Conservation (phyloP, 2,888 invertebrate genomes). For the Parnassius mnemosyne region DNA sequence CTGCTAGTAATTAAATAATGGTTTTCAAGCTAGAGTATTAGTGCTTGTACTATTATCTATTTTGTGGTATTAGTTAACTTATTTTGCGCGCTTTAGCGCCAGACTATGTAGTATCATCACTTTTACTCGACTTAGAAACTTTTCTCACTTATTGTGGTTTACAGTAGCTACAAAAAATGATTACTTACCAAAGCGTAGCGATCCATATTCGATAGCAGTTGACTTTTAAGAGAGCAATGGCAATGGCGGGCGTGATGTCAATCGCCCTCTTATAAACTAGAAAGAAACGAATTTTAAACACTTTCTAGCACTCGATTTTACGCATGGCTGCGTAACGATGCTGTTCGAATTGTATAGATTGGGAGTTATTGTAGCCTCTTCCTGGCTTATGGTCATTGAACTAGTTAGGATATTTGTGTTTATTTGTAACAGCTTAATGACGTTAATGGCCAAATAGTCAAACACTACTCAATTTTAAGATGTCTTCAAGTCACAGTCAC, state of each 20-base stretch:
- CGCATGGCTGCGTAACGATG: constrained; percentile 47
- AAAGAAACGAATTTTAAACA: constrained; percentile 68
- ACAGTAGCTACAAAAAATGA: constrained; percentile 22
- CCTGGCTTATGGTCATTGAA: constrained; percentile 4
- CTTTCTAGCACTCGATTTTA: constrained; percentile 67
- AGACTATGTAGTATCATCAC: too few relatives aligned
- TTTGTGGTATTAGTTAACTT: too few relatives aligned
- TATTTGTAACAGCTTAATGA: too few relatives aligned
- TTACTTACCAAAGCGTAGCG: constrained; percentile 58
- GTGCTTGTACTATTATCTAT: too few relatives aligned
- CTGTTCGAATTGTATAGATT: constrained; percentile 29
- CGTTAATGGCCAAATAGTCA: too few relatives aligned
- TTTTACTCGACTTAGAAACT: too few relatives aligned
- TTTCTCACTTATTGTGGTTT: too few relatives aligned
- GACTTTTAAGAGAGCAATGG: constrained; percentile 39
- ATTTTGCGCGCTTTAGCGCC: too few relatives aligned
- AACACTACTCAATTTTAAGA: too few relatives aligned
- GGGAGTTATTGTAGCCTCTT: background rate
- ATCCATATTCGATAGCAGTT: constrained; percentile 46
- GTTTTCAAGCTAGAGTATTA: too few relatives aligned
- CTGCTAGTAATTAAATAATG: too few relatives aligned
- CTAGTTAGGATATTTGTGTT: background rate
- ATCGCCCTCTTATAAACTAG: constrained; percentile 68
- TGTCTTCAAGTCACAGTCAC: too few relatives aligned
- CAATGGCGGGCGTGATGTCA: constrained; percentile 50